These are phyloP conservation scores for Bombus pyrosoma DNA, from an alignment of 1,140 invertebrate species.

Conservation along the genomic window DNA sequence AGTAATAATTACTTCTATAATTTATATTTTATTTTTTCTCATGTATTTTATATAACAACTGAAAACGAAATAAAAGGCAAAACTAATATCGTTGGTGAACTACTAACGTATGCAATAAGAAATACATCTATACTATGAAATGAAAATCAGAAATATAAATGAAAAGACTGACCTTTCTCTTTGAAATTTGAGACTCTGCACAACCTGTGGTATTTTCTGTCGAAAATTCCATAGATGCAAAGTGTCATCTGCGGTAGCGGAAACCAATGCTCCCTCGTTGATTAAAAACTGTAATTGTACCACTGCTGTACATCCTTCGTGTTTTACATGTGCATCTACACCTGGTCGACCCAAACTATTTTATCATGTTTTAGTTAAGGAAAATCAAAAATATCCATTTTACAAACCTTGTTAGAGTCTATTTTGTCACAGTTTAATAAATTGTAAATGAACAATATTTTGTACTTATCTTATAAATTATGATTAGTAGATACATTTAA, in stretches of 20 bases:
- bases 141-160: background rate
- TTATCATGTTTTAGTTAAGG: conserved; percentile 66
- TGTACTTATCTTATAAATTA: too few relatives aligned
- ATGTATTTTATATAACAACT: background rate
- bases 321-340: conserved; percentile 96
- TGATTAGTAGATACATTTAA: too few relatives aligned
- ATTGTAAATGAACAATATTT: background rate
- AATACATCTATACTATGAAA: background rate
- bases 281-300: conserved; percentile 96
- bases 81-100: background rate
- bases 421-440: background rate
- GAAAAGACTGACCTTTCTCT: conserved; percentile 92
- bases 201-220: conserved; percentile 96
- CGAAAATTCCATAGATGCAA: conserved; percentile 99
- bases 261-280: conserved; percentile 98
- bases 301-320: conserved; percentile 91
- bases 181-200: conserved; percentile 98
- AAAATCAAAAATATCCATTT: conserved; percentile 38
- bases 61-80: background rate
- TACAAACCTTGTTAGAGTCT: background rate
- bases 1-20: background rate
- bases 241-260: conserved; percentile 96
- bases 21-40: background rate
- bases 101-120: background rate
- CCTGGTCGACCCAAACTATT: conserved; percentile 95